These are phyloP conservation scores for Tauraco hartlaubi DNA, from an alignment of 2,797 vertebrate species.

Conservation along the genomic window DNA sequence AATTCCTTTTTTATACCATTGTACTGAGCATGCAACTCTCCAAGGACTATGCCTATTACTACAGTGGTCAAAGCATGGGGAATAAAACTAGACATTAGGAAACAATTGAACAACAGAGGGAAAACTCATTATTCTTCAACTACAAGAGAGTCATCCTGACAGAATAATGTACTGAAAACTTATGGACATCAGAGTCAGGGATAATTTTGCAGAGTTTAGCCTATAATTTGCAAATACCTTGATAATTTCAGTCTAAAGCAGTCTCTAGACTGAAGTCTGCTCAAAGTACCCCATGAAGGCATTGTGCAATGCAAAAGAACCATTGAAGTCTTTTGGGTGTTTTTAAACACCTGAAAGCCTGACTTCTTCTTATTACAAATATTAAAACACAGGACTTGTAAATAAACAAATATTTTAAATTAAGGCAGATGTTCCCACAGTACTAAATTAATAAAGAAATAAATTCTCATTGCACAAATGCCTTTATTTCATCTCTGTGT, in stretches of 20 bases:
- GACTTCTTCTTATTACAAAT: background rate
- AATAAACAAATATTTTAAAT: constrained; percentile 51
- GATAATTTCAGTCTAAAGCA: background rate
- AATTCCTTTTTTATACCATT: background rate
- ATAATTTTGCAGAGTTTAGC: background rate
- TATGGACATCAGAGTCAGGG: background rate
- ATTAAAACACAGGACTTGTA: background rate
- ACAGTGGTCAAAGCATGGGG: background rate
- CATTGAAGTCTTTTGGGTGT: background rate
- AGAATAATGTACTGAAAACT: background rate
- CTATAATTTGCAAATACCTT: background rate
- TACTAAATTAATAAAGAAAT: background rate
- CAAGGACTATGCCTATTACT: background rate
- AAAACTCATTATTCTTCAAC: background rate
- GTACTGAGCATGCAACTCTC: background rate
- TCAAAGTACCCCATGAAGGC: background rate
- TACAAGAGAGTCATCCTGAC: background rate
- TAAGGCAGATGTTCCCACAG: background rate
- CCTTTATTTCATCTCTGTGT: background rate
- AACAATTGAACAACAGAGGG: background rate
- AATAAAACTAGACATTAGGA: background rate
- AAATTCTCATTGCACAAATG: background rate
- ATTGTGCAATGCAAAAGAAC: background rate
- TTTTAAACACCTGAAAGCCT: background rate
- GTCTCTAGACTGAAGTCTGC: background rate